phyloP scores from a whole-genome alignment of 2,888 invertebrate species.

The Cantharis rufa region DNA sequence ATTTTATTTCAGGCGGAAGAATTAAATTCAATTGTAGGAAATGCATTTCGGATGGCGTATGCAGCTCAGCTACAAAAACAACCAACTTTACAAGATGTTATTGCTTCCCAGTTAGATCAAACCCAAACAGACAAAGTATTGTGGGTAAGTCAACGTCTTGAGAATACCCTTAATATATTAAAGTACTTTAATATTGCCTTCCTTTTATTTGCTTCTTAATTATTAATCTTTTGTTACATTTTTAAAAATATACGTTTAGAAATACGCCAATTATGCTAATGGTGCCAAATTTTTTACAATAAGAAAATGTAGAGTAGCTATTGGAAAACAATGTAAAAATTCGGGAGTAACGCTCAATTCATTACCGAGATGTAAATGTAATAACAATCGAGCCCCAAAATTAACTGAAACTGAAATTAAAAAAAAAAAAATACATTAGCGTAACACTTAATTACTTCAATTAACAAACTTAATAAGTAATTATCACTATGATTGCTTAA shows the following conservation, averaged over 20 bases:
- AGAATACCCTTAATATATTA: constrained; percentile 5
- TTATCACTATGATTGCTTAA: neutral
- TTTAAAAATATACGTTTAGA: neutral
- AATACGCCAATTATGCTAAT: neutral
- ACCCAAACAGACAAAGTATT: constrained; percentile 59
- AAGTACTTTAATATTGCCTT: neutral
- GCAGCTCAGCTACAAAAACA: constrained; percentile 79
- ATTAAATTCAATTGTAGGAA: constrained; percentile 83
- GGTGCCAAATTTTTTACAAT: neutral
- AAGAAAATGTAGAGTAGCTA: neutral
- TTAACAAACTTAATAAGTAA: neutral
- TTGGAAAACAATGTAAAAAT: neutral
- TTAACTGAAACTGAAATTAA: no score
- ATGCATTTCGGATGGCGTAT: constrained; percentile 92
- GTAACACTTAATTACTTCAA: neutral
- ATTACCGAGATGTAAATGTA: no score
- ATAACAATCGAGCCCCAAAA: no score
- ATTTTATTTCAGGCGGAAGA: constrained; percentile 76
- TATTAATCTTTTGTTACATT: neutral
- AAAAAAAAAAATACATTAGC: neutral
- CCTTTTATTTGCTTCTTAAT: neutral
- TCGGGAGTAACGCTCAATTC: no score
- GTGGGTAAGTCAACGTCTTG: constrained; percentile 46
- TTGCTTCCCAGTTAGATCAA: constrained; percentile 61
- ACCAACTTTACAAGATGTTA: constrained; percentile 70